Conservation (phyloP, 1,140 invertebrate genomes). For the Ephestia elutella region DNA sequence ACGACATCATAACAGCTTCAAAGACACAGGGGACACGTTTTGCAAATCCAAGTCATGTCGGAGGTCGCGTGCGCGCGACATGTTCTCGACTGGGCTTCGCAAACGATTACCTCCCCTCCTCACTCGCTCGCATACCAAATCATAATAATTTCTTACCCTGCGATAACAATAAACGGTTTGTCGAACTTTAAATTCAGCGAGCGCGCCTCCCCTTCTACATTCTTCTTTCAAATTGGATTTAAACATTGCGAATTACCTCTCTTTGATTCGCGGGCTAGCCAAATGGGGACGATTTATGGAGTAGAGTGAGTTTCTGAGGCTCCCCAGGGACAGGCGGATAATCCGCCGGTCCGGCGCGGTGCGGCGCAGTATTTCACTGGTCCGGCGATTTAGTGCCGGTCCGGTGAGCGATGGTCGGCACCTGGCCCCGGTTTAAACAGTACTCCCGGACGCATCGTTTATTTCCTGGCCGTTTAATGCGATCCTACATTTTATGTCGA, state of each 20-base stretch:
- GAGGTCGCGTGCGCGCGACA: background rate
- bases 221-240: slow-evolving; percentile 29
- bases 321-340: slow-evolving; percentile 21
- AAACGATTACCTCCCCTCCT: slow-evolving; percentile 7
- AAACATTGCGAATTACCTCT: slow-evolving; percentile 61
- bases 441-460: slow-evolving; percentile 23
- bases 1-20: background rate
- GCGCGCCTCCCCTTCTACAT: slow-evolving; percentile 4
- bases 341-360: slow-evolving; percentile 9
- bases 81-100: background rate
- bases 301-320: slow-evolving; percentile 25
- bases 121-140: background rate
- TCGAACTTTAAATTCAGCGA: slow-evolving; percentile 8
- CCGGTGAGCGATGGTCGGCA: slow-evolving; percentile 16
- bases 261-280: slow-evolving; percentile 58
- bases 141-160: slow-evolving; percentile 8
- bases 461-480: slow-evolving; percentile 39
- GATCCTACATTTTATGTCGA: slow-evolving; percentile 47
- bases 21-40: background rate
- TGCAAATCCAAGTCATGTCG: slow-evolving; percentile 3
- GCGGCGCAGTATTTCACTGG: slow-evolving; percentile 34
- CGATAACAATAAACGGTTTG: slow-evolving; percentile 12
- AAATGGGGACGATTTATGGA: slow-evolving; percentile 59
- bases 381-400: slow-evolving; percentile 35
- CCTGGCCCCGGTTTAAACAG: slow-evolving; percentile 10